A percentile compares a stretch with the other conserved stretches of the same genome.
phyloP scores from a whole-genome alignment of 2,888 invertebrate species.

The Ophion costatus region DNA sequence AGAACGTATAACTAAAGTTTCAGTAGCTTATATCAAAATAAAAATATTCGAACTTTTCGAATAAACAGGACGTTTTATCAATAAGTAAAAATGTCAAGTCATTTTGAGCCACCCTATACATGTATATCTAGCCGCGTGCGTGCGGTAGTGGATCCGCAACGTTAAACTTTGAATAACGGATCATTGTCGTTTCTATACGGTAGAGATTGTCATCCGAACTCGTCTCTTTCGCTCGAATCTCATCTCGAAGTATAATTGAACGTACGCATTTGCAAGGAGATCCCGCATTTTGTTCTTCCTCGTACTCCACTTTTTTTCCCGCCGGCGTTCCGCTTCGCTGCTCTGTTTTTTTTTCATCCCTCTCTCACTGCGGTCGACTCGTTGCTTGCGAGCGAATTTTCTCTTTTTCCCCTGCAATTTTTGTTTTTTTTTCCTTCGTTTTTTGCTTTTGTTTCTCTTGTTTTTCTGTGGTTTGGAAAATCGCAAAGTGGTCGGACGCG shows the following conservation, averaged over 20 bases:
- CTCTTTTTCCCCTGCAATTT: background rate
- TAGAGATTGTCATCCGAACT: constrained; percentile 43
- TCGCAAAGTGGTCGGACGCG: constrained; percentile 8
- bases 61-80: no score
- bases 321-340: constrained; percentile 3
- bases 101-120: no score
- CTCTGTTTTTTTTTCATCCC: background rate
- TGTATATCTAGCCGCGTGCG: background rate
- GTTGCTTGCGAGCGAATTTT: background rate
- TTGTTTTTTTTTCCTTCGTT: constrained; percentile 3
- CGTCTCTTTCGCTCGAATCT: background rate
- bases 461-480: constrained; percentile 37
- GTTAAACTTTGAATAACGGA: constrained; percentile 65
- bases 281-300: constrained; percentile 13
- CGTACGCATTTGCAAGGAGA: constrained; percentile 40
- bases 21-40: no score
- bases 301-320: constrained; percentile 1
- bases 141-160: constrained; percentile 20
- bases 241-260: constrained; percentile 64
- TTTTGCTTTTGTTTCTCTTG: constrained; percentile 20
- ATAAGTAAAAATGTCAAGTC: no score
- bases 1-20: no score
- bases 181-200: constrained; percentile 57
- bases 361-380: background rate
- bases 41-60: no score